Evolutionary conservation across 2,888 invertebrate species (phyloP).

Genomic region (Phyllotreta striolata): DNA sequence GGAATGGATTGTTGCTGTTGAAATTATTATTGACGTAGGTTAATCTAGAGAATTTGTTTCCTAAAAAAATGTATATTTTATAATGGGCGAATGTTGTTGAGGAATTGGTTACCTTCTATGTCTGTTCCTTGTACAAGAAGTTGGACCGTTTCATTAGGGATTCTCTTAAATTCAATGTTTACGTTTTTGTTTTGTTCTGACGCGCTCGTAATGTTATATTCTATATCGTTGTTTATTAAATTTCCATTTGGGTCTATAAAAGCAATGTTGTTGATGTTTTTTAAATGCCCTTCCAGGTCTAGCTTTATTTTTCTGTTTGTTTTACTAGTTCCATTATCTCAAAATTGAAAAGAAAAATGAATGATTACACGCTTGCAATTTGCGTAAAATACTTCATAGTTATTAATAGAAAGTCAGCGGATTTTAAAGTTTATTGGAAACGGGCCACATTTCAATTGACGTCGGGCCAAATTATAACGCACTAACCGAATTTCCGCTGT

Average conservation of each 20-base stretch:
- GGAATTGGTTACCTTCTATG: slow-evolving; percentile 46
- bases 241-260: slow-evolving; percentile 44
- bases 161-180: slow-evolving; percentile 45
- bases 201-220: slow-evolving; percentile 33
- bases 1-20: slow-evolving; percentile 44
- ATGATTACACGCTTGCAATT: neutral
- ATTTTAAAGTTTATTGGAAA: too few relatives aligned
- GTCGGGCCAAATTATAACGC: too few relatives aligned
- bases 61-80: slow-evolving; percentile 42
- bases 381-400: too few relatives aligned
- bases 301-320: slow-evolving; percentile 46
- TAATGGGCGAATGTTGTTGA: slow-evolving; percentile 3
- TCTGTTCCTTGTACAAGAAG: slow-evolving; percentile 53
- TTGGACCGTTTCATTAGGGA: slow-evolving; percentile 47
- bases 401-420: too few relatives aligned
- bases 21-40: slow-evolving; percentile 46
- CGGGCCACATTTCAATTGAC: too few relatives aligned
- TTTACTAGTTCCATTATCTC: slow-evolving; percentile 6
- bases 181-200: slow-evolving; percentile 40
- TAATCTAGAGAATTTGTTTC: slow-evolving; percentile 49
- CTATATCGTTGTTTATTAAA: slow-evolving; percentile 39
- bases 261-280: slow-evolving; percentile 44
- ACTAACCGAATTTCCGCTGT: too few relatives aligned
- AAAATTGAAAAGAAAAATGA: slow-evolving; percentile 4
- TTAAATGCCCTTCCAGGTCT: slow-evolving; percentile 44